Base-by-base conservation (phyloP, 2,113 vertebrate species). In the Tachysurus vachellii region DNA sequence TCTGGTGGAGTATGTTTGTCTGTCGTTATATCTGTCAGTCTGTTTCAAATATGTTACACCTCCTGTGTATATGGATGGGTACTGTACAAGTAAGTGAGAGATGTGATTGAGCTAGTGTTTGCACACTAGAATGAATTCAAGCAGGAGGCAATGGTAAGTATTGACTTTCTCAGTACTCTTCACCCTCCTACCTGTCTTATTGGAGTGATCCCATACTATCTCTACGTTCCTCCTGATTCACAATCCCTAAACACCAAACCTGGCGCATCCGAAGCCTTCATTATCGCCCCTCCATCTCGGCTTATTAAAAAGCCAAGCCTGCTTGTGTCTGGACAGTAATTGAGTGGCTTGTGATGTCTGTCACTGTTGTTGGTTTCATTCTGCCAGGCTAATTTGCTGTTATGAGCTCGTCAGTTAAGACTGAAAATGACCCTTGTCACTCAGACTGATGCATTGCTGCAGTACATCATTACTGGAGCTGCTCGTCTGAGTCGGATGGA, bases 341-440 rank as follows among this genome's bases (percentile, higher is more conserved):
- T 87, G 88, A 90, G 84, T 80, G 88, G 50, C 68, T 84, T 71
- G 62, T 68, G 66, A 91, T 84, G 80, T 85, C 87, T 73, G 85
- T 85, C 86, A 62, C 64, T 53, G 85, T 76, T 88, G 83, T 89
- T 86, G 80, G 87, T 84, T 88, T 77, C 76, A 86, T 88, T 90
- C 80, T n/a, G 62, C 70, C 66, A 28, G 62, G 75, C 84, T 89
- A 84, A 86, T 88, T 82, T 86, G 61, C 28, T 28, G 59, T 83
- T 82, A 77, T 50, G 88, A 91, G 84, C 61, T 89, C 50, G 80
- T 88, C 71, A 50, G 76, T 59, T 87, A 76, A 57, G 68, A 86
- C 70, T n/a, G 85, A 90, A 87, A 91, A 88, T 85, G 87, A 88
- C 82, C 87, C 88, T 85, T 85, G 83, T 88, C 90, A 83, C 83